These are phyloP conservation scores for Branchipolynoe longqiensis DNA, from an alignment of 2,888 invertebrate species.

Conservation along the genomic window DNA sequence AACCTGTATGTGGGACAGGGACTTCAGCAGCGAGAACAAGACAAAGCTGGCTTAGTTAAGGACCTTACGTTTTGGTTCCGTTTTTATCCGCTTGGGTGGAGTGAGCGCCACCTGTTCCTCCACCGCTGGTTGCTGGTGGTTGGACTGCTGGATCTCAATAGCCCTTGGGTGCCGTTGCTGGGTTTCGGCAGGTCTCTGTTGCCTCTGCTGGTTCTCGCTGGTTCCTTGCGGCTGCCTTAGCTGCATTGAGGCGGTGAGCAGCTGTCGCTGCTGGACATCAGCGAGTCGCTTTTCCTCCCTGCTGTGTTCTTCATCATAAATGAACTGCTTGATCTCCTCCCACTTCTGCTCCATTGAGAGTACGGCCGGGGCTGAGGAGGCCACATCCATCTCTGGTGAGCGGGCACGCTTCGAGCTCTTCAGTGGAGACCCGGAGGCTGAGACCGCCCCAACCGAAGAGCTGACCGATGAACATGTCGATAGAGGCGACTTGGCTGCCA, in stretches of 20 bases:
- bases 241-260: background rate
- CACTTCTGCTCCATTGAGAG: constrained; percentile 56
- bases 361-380: background rate
- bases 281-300: background rate
- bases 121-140: background rate
- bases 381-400: background rate
- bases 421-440: background rate
- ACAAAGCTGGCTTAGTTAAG: background rate
- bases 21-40: background rate
- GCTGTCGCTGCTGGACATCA: background rate
- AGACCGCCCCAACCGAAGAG: background rate
- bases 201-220: background rate
- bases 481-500: background rate
- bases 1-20: background rate
- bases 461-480: background rate
- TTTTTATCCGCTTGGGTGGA: constrained; percentile 36
- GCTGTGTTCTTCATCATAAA: constrained; percentile 40
- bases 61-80: constrained; percentile 27
- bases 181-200: background rate
- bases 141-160: background rate
- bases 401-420: background rate
- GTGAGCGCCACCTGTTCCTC: constrained; percentile 7
- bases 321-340: constrained; percentile 63
- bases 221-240: background rate
- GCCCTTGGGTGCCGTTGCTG: constrained; percentile 1